phyloP scores from a whole-genome alignment of 2,797 vertebrate genomes.

The Lepidocolaptes lacrymiger region DNA sequence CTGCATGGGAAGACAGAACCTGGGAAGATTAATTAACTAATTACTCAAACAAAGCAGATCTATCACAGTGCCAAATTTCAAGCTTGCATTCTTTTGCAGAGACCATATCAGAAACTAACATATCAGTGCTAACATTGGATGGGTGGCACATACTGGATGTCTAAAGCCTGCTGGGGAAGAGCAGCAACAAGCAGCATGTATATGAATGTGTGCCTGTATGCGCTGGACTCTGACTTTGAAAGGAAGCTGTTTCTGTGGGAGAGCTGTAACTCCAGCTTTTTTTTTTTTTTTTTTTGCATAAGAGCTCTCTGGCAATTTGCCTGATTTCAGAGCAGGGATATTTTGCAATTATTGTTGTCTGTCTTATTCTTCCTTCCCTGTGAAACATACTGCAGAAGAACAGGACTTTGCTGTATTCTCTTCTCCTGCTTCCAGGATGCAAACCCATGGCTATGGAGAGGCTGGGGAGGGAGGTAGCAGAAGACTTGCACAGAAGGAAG shows the following conservation, averaged over 20 bases:
- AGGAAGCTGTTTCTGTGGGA: constrained; percentile 29
- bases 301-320: constrained; percentile 12
- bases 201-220: not conserved
- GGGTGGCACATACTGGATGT: not conserved
- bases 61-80: not conserved
- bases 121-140: not conserved
- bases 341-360: constrained; percentile 56
- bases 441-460: not conserved
- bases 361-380: not conserved
- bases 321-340: not conserved
- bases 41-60: not conserved
- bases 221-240: constrained; percentile 31
- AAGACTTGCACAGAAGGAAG: not conserved
- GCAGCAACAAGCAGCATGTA: not conserved
- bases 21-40: not conserved
- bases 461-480: rapidly evolving
- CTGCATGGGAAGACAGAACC: not conserved
- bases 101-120: rapidly evolving
- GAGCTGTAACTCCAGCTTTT: not conserved
- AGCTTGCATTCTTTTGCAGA: not conserved
- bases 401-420: not conserved
- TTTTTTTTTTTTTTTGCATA: not conserved
- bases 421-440: not conserved
- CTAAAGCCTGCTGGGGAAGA: not conserved
- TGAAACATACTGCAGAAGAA: not conserved